Evolutionary conservation across 2,797 vertebrate genomes (phyloP).

Genomic region (Argyrosomus regius): DNA sequence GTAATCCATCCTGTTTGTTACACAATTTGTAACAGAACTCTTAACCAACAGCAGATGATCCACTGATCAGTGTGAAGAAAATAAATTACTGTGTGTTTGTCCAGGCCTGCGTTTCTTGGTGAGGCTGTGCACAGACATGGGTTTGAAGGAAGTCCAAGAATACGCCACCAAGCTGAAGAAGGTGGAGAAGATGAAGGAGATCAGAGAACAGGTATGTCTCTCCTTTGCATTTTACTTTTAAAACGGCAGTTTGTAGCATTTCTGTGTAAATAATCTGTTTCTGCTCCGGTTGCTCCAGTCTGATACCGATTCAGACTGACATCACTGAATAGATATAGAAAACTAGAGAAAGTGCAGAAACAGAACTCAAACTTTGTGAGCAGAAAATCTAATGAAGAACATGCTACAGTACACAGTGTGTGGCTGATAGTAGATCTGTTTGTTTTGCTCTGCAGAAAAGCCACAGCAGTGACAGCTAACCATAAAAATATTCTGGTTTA

Average conservation of each 20-base stretch:
- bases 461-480: neutral
- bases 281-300: neutral
- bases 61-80: neutral
- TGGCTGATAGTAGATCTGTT: neutral
- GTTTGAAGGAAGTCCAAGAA: slow-evolving; percentile 95
- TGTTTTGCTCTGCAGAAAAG: neutral
- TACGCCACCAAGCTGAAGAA: slow-evolving; percentile 95
- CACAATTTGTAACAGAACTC: neutral
- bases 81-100: neutral
- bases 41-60: neutral
- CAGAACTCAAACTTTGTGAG: neutral
- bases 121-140: slow-evolving; percentile 95
- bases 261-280: neutral
- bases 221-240: neutral
- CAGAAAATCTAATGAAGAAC: neutral
- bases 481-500: neutral
- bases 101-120: slow-evolving; percentile 95
- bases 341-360: neutral
- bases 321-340: neutral
- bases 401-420: neutral
- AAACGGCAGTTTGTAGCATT: neutral
- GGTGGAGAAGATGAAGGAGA: slow-evolving; percentile 95
- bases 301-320: neutral
- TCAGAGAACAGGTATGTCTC: slow-evolving; percentile 91
- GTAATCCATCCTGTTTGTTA: slow-evolving; percentile 81